Base-by-base conservation (phyloP, 2,888 invertebrate species). In the Apamea monoglypha region DNA sequence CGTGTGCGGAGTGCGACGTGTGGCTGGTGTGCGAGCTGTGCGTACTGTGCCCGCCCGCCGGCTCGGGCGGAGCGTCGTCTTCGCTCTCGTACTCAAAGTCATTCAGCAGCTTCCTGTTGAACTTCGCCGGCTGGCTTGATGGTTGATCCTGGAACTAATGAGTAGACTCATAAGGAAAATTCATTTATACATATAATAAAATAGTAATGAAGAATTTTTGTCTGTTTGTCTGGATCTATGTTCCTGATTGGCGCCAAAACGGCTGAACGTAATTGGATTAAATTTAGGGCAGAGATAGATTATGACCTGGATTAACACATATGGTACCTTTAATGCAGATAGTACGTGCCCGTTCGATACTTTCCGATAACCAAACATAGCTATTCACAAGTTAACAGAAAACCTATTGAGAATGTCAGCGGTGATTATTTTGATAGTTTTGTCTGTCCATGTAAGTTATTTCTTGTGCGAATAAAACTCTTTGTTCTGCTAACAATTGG, bases 11-110 rank as follows among this genome's bases (percentile, higher is more conserved):
- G 80, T 94, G 94, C 50, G 71, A 90, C 2, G 74, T 85, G 74
- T 59, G 86, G 69, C 29, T 78, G 80, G 73, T 53, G 80, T 79
- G 84, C 0, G 84, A 50, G 56, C 71, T 81, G 77, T 91, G 92
- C 2, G 92, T 82, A 44, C 89, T 89, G 75, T 91, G 91, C 0
- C 87, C 67, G 78, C 29, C 47, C 14, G 74, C 77, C 0, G 92
- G 89, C 47, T 94, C 95, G 1, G 91, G 88, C 1, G 92, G 91
- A 0, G 98, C 98, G n/a, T 99, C 99, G 77, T 99, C 99, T 85
- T 99, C 99, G 89, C 99, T 99, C 78, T 98, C 99, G 93, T 99
- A 99, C 95, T 99, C 99, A 94, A 98, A 99, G 95, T 99, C 96
- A 29, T 97, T 97, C 44, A 99, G 96, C 29, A 99, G 95, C 92